Conservation (phyloP, 2,113 vertebrate genomes). For the Chamaea fasciata region DNA sequence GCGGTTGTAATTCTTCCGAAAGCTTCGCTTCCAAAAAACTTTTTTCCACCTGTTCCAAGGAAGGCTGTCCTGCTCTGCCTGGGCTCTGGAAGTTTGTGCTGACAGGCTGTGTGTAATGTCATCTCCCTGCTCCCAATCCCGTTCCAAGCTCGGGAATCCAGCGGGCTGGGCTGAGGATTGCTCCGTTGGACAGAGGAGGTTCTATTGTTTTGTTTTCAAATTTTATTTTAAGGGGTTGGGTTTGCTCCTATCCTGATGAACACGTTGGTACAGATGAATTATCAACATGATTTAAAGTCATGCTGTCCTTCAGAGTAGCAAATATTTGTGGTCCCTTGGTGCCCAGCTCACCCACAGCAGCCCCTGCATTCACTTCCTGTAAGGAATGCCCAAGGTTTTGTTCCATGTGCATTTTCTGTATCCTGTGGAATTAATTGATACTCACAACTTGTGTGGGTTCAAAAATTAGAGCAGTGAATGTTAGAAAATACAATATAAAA, state of each 20-base stretch:
- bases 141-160: not conserved
- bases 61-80: not conserved
- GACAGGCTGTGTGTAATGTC: conserved; percentile 44
- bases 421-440: not conserved
- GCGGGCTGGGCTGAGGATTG: not conserved
- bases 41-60: conserved; percentile 6
- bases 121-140: not conserved
- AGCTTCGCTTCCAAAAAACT: not conserved
- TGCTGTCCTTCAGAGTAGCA: not conserved
- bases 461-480: not conserved
- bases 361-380: not conserved
- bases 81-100: not conserved
- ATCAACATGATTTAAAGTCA: not conserved
- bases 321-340: not conserved
- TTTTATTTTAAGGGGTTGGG: not conserved
- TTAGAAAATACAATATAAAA: accelerated
- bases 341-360: not conserved
- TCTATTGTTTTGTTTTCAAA: not conserved
- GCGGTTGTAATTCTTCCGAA: not conserved
- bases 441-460: not conserved
- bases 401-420: accelerated
- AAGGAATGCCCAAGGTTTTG: not conserved
- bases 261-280: not conserved
- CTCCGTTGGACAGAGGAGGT: not conserved
- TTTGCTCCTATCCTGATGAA: not conserved